Evolutionary conservation across 2,797 vertebrate genomes (phyloP), one percentile per base, ranked within the genome.

Genomic region (Rousettus madagascariensis): DNA sequence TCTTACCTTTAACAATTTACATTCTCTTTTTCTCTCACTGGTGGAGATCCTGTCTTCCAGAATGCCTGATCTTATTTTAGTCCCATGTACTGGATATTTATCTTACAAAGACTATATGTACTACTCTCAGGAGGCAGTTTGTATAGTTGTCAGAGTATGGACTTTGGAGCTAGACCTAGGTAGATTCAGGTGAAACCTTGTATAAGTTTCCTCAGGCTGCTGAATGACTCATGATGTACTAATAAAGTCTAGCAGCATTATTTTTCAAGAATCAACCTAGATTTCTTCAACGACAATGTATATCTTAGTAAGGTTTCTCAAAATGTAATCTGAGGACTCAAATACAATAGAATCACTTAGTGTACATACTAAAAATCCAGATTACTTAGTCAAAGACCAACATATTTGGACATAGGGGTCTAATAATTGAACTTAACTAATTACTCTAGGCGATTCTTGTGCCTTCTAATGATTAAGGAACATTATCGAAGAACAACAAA

Each of bases 301-400:
- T 66, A 91, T 28, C 53, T 80, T 71, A 71, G 36, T 75, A 95
- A 57, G 1, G 1, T 61, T 91, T 90, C 83, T 94, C 82, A 93
- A 83, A 97, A 82, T 65, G 26, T 10, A 55, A 83, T 79, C 24
- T n/a, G 41, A 75, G 20, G 28, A 78, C 49, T 91, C 68, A 83
- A 36, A 33, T 66, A 9, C 22, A 55, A 68, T 15, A 90, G 3
- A 78, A 77, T 88, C 15, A 51, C 17, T 75, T 24, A 66, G 11
- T 72, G 8, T 33, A 2, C 3, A 11, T 38, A 30, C 5, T 80
- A 65, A 91, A 96, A 43, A 38, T 63, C 33, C 85, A 74, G 38
- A 79, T 55, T 57, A 43, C 17, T 63, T 61, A 78, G 6, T 71
- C 19, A 59, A 2, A 83, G 16, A 41, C 36, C 20, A 86, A 90